Conservation (phyloP, 2,888 invertebrate genomes). For the Drosophila sordidapex region DNA sequence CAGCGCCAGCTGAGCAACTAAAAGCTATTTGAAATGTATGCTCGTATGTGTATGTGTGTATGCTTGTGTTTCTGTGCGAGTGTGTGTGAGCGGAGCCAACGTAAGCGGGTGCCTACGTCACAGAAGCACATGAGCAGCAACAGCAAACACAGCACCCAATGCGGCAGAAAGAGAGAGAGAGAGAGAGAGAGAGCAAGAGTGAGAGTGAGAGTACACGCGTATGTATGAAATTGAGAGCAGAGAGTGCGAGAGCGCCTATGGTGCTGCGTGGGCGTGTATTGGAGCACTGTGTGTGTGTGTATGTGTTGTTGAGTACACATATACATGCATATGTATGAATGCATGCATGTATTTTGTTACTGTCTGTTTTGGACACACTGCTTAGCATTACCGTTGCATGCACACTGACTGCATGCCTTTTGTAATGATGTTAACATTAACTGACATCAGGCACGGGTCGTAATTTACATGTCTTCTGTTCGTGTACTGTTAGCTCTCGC, state of each 20-base stretch:
- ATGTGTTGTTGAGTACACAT: neutral
- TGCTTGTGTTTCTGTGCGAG: slow-evolving; percentile 29
- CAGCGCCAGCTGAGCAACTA: slow-evolving; percentile 32
- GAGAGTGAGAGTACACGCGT: slow-evolving; percentile 20
- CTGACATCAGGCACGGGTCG: slow-evolving; percentile 61
- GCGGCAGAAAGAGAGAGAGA: slow-evolving; percentile 1
- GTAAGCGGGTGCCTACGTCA: slow-evolving; percentile 61
- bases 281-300: slow-evolving; percentile 9
- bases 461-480: slow-evolving; percentile 52
- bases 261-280: slow-evolving; percentile 61
- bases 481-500: slow-evolving; percentile 29
- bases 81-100: slow-evolving; percentile 44
- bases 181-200: neutral
- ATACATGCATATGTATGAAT: neutral
- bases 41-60: slow-evolving; percentile 15
- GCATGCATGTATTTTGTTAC: slow-evolving; percentile 17
- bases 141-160: slow-evolving; percentile 2
- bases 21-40: slow-evolving; percentile 38
- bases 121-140: slow-evolving; percentile 43
- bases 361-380: slow-evolving; percentile 27
- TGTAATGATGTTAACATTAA: slow-evolving; percentile 49
- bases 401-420: slow-evolving; percentile 14
- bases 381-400: slow-evolving; percentile 58
- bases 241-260: slow-evolving; percentile 38
- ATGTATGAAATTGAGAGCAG: slow-evolving; percentile 18